phyloP scores from a whole-genome alignment of 2,113 vertebrate species.

The Sitta europaea region DNA sequence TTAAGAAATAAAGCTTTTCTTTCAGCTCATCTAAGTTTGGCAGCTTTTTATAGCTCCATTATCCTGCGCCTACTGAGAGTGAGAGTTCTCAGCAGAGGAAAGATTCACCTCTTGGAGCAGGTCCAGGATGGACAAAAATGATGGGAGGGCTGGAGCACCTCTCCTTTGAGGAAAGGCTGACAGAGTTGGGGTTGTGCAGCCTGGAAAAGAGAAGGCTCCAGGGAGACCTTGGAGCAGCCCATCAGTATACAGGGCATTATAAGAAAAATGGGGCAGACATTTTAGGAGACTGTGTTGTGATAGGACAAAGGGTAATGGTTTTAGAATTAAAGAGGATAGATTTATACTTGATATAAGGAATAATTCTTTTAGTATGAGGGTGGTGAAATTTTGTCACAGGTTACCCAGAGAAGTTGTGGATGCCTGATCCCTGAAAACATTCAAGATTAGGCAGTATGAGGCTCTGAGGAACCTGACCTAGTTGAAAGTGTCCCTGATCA shows the following conservation, averaged over 20 bases:
- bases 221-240: neutral
- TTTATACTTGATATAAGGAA: neutral
- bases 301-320: neutral
- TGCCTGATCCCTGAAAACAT: neutral
- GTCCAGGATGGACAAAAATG: neutral
- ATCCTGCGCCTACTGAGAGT: neutral
- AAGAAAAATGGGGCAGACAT: neutral
- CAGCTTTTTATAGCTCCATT: slow-evolving; percentile 30
- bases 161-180: neutral
- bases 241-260: neutral
- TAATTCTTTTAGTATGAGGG: neutral
- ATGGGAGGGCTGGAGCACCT: neutral
- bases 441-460: neutral
- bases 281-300: neutral
- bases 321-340: neutral
- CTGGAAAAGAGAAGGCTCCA: neutral
- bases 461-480: neutral
- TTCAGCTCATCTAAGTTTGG: neutral
- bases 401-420: neutral
- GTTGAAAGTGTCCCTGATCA: neutral
- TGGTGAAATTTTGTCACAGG: neutral
- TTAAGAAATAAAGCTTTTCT: slow-evolving; percentile 32
- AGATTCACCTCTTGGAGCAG: neutral
- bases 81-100: neutral
- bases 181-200: neutral